Percentiles rank a stretch among this genome's conserved stretches.
These are phyloP conservation scores for Python bivittatus DNA, from an alignment of 2,113 vertebrate genomes.

Conservation along the genomic window DNA sequence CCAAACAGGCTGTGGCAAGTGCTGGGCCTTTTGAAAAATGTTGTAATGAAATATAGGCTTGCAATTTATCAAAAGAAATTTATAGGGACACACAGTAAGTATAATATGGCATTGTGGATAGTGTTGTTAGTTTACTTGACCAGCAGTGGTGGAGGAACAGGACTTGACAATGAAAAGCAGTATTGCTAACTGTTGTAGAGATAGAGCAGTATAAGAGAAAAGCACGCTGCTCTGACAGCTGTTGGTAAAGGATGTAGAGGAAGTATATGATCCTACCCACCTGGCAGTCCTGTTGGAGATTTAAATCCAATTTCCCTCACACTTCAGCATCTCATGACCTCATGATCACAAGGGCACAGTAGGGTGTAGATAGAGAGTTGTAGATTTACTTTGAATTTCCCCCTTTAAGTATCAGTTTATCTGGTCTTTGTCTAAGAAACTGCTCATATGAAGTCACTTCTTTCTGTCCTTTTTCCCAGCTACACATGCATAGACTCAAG, in stretches of 20 bases:
- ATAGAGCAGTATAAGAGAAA: neutral
- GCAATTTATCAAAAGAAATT: neutral
- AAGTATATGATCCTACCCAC: neutral
- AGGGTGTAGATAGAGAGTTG: neutral
- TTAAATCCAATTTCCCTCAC: neutral
- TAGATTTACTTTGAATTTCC: neutral
- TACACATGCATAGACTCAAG: neutral
- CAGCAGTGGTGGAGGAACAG: neutral
- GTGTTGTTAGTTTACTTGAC: neutral
- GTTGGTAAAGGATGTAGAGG: neutral
- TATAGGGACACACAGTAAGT: neutral
- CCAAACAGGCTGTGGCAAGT: neutral
- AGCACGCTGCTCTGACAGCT: neutral
- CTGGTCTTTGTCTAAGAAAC: neutral
- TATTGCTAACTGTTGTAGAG: neutral
- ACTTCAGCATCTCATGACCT: neutral
- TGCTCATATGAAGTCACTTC: neutral
- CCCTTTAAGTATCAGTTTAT: neutral
- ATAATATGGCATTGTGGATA: neutral
- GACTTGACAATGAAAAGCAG: neutral
- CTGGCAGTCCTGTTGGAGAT: neutral
- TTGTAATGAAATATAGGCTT: neutral
- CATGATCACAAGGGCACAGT: neutral
- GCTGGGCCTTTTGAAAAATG: neutral
- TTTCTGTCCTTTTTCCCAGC: neutral